These are phyloP conservation scores for Regulus satrapa DNA, from an alignment of 2,113 vertebrate species.

Conservation along the genomic window DNA sequence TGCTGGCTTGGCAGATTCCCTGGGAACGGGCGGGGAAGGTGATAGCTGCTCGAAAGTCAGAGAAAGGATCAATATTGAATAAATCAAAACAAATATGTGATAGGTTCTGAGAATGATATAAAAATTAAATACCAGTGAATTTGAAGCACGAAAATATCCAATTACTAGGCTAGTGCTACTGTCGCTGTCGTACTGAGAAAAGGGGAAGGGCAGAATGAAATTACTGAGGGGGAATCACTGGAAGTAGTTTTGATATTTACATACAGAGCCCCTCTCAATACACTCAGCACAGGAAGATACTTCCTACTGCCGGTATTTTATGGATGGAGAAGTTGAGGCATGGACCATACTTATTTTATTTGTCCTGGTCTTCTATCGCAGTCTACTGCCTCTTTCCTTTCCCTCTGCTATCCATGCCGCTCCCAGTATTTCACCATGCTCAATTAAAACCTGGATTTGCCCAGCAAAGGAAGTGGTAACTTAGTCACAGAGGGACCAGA, in stretches of 20 bases:
- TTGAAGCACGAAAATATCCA: conserved; percentile 43
- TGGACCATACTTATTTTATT: not conserved
- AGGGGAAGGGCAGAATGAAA: conserved; percentile 18
- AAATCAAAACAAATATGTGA: conserved; percentile 81
- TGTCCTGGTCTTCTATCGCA: not conserved
- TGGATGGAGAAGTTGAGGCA: not conserved
- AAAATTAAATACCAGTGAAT: conserved; percentile 71
- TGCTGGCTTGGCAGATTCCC: conserved; percentile 73
- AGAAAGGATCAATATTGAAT: conserved; percentile 74
- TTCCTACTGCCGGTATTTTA: not conserved
- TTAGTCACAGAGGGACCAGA: rapidly evolving
- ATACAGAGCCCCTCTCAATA: not conserved
- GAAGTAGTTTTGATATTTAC: not conserved
- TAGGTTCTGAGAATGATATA: conserved; percentile 67
- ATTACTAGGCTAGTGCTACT: conserved; percentile 38
- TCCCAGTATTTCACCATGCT: not conserved
- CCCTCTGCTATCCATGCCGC: not conserved
- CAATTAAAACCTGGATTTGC: not conserved
- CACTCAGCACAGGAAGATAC: not conserved
- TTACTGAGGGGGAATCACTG: conserved; percentile 18
- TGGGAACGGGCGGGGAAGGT: conserved; percentile 68
- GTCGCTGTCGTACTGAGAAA: not conserved
- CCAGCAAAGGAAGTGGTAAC: not conserved
- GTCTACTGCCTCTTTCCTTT: not conserved
- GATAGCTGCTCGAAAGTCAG: conserved; percentile 72